phyloP scores from a whole-genome alignment of 1,140 invertebrate species.

The Schmidtea mediterranea region DNA sequence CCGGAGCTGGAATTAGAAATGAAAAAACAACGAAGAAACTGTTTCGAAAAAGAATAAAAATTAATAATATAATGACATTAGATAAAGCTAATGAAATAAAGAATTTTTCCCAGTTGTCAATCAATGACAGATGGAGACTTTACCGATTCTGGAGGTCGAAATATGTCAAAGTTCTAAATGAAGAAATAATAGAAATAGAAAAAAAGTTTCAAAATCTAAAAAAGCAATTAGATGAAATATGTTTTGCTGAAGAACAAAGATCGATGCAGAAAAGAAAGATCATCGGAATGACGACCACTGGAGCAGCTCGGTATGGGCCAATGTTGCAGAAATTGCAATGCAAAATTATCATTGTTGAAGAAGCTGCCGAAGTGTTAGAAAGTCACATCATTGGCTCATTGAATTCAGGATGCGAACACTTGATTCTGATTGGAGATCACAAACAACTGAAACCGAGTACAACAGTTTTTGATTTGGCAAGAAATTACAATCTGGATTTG shows the following conservation, averaged over 20 bases:
- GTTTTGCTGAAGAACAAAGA: constrained; percentile 3
- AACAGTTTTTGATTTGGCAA: constrained; percentile 32
- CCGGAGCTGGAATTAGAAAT: too few relatives aligned
- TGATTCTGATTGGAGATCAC: constrained; percentile 25
- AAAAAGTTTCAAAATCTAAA: constrained; percentile 1
- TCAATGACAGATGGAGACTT: constrained; percentile 11
- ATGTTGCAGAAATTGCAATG: constrained; percentile 23
- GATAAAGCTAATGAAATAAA: constrained; percentile 8
- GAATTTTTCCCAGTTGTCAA: constrained; percentile 9
- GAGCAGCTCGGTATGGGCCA: constrained; percentile 37
- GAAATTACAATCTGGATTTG: constrained; percentile 5
- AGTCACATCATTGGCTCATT: constrained; percentile 10
- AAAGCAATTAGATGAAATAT: not conserved
- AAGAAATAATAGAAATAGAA: constrained; percentile 1
- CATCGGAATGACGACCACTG: constrained; percentile 47
- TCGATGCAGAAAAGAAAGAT: constrained; percentile 8
- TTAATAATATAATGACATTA: constrained; percentile 7
- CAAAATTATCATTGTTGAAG: constrained; percentile 11
- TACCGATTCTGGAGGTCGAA: constrained; percentile 10
- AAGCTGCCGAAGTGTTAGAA: constrained; percentile 11
- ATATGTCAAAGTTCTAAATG: not conserved
- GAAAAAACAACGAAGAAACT: too few relatives aligned
- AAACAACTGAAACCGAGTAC: constrained; percentile 41
- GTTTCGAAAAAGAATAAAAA: not conserved
- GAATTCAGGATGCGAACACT: constrained; percentile 9